A percentile compares a stretch with the other conserved stretches of the same genome.
Evolutionary conservation across 2,797 vertebrate genomes (phyloP).

Genomic region (Arctocebus calabarensis): DNA sequence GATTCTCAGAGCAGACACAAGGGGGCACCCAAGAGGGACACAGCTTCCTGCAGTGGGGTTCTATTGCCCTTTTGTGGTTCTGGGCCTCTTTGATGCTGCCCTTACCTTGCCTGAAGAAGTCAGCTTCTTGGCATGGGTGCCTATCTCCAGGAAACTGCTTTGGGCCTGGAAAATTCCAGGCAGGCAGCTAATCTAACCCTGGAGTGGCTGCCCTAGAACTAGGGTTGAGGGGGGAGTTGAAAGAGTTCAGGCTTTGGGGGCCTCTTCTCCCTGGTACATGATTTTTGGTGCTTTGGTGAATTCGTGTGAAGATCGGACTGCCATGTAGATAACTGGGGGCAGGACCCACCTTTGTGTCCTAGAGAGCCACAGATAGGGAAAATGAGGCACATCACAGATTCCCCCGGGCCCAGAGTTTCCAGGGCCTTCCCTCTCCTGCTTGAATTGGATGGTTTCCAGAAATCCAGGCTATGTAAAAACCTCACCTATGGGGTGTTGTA

Average conservation of each 20-base stretch:
- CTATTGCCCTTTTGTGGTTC: too few relatives aligned
- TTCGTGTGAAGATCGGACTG: too few relatives aligned
- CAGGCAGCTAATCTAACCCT: neutral
- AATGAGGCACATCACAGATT: too few relatives aligned
- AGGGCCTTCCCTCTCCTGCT: accelerated
- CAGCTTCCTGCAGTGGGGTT: accelerated
- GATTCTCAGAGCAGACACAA: neutral
- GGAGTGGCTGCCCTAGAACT: neutral
- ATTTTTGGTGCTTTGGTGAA: too few relatives aligned
- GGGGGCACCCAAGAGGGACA: neutral
- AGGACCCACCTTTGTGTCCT: neutral
- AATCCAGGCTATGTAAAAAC: neutral
- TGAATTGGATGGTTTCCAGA: neutral
- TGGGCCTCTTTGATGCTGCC: neutral
- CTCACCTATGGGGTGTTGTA: neutral
- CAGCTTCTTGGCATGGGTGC: neutral
- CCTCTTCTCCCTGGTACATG: too few relatives aligned
- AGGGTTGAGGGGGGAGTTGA: too few relatives aligned
- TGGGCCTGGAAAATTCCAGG: neutral
- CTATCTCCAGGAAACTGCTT: neutral
- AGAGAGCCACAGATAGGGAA: too few relatives aligned
- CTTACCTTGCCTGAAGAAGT: neutral
- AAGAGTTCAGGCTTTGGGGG: neutral
- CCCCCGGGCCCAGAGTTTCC: too few relatives aligned
- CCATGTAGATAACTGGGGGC: neutral